Conservation (phyloP, 2,888 invertebrate genomes). For the Phymatocera aterrima region DNA sequence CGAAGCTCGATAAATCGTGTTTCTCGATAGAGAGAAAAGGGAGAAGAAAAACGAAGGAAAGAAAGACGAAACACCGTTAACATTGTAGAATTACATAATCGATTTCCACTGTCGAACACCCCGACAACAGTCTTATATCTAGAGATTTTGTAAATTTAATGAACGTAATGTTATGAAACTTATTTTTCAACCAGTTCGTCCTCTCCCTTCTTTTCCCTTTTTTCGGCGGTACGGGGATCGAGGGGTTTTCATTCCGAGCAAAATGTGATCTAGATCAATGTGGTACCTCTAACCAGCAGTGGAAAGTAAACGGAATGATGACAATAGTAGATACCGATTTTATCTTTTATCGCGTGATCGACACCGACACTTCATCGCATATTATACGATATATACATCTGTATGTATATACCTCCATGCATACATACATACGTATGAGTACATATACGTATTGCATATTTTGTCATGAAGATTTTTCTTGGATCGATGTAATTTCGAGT, state of each 20-base stretch:
- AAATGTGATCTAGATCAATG: too few species aligned
- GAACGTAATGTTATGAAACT: too few species aligned
- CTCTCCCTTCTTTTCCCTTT: background rate
- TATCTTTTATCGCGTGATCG: background rate
- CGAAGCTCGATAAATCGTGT: constrained; percentile 34
- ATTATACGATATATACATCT: background rate
- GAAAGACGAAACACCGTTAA: background rate
- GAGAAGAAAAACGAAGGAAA: background rate
- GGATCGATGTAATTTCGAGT: too few species aligned
- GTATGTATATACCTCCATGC: background rate
- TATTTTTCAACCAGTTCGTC: background rate
- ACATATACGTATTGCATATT: too few species aligned
- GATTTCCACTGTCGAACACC: background rate
- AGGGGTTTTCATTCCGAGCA: too few species aligned
- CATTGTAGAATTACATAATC: background rate
- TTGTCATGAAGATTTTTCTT: too few species aligned
- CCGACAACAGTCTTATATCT: too few species aligned
- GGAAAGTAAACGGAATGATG: constrained; percentile 23
- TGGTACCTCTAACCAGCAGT: background rate
- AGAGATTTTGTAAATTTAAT: too few species aligned
- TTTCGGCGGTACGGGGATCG: too few species aligned
- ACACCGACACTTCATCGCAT: too few species aligned
- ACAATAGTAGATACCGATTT: background rate
- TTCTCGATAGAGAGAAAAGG: background rate
- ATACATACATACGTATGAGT: too few species aligned